phyloP scores from a whole-genome alignment of 2,888 invertebrate species.

The Gari tellinella region DNA sequence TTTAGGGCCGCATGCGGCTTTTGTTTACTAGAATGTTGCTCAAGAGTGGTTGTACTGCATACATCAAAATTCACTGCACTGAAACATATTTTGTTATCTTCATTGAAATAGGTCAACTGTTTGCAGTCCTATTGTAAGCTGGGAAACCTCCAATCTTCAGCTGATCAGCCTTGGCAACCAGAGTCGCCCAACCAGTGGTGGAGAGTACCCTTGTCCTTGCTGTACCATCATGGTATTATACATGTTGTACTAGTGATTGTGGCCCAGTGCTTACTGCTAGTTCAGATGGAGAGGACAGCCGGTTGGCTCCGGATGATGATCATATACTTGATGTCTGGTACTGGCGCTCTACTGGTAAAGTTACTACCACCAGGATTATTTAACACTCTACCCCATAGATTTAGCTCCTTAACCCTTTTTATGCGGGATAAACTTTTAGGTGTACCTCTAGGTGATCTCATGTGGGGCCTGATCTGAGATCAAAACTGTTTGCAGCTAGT shows the following conservation, averaged over 20 bases:
- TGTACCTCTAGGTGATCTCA: too few relatives aligned
- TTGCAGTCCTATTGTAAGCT: slow-evolving; percentile 60
- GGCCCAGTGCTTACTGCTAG: slow-evolving; percentile 65
- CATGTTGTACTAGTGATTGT: slow-evolving; percentile 64
- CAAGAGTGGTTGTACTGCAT: too few relatives aligned
- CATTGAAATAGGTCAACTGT: slow-evolving; percentile 74
- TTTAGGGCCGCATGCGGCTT: too few relatives aligned
- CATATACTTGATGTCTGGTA: slow-evolving; percentile 69
- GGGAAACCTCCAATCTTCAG: slow-evolving; percentile 37
- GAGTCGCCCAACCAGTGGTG: slow-evolving; percentile 71
- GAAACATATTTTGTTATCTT: not conserved
- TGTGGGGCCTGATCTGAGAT: too few relatives aligned
- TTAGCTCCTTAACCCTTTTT: too few relatives aligned
- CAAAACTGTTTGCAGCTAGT: too few relatives aligned
- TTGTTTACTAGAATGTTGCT: too few relatives aligned
- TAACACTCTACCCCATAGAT: too few relatives aligned
- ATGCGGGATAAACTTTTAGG: too few relatives aligned
- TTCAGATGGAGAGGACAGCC: slow-evolving; percentile 69
- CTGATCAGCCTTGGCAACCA: slow-evolving; percentile 66
- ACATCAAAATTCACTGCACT: too few relatives aligned
- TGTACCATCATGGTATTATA: slow-evolving; percentile 73
- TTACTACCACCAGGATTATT: too few relatives aligned
- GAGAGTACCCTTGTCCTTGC: slow-evolving; percentile 69
- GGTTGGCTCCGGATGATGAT: slow-evolving; percentile 75
- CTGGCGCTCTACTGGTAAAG: slow-evolving; percentile 68